Conservation (phyloP, 37 sponge, comb jelly and placozoan species). For the Halichondria panicea region DNA sequence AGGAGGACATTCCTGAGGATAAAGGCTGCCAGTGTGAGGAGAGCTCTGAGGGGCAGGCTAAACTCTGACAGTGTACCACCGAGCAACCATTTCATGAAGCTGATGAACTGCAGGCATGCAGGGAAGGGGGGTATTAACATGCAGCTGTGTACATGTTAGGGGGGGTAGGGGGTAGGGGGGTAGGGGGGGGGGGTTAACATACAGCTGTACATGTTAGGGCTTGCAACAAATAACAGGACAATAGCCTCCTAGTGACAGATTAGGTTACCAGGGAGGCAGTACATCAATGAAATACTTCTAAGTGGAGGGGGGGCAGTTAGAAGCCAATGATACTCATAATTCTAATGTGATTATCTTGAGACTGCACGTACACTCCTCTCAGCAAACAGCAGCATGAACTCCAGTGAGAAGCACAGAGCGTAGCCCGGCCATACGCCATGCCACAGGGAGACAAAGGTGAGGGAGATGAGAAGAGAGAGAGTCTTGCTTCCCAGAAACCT, state of each 20-base stretch:
- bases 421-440: conserved; percentile 92
- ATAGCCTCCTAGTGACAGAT: too few relatives aligned
- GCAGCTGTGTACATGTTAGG: too few relatives aligned
- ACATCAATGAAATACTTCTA: too few relatives aligned
- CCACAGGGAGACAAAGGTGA: conserved; percentile 81
- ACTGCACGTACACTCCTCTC: conserved; percentile 75
- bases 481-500: conserved; percentile 69
- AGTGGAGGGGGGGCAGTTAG: too few relatives aligned
- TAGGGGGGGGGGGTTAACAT: too few relatives aligned
- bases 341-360: too few relatives aligned
- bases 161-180: too few relatives aligned
- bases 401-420: conserved; percentile 68
- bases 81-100: background rate
- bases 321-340: too few relatives aligned
- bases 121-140: too few relatives aligned
- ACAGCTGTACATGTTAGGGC: too few relatives aligned
- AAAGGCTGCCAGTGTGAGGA: conserved; percentile 21
- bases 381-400: conserved; percentile 50
- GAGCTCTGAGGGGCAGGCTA: conserved; percentile 3
- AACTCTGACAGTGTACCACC: conserved; percentile 28
- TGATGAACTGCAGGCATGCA: conserved; percentile 54
- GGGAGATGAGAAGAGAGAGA: conserved; percentile 61
- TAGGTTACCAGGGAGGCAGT: too few relatives aligned
- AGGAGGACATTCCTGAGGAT: conserved; percentile 40
- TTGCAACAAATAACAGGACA: too few relatives aligned